Base-by-base conservation (phyloP, 1,140 invertebrate genomes). In the Drosophila malerkotliana region DNA sequence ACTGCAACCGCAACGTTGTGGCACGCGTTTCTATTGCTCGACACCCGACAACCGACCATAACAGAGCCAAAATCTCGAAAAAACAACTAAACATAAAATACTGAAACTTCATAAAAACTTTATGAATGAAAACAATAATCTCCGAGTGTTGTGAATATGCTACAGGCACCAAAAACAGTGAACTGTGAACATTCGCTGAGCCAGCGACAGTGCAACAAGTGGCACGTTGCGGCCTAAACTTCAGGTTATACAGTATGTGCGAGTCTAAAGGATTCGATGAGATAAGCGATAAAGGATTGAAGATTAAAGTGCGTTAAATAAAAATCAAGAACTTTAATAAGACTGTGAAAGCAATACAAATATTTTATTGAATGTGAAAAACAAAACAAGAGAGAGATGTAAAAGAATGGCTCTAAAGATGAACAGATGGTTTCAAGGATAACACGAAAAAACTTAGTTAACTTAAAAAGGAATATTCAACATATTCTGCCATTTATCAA, bases 1-100 rank as follows among this genome's bases (percentile, higher is more conserved):
- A 91, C 90, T 91, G 89, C 90, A 91, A 84, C 90, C 85, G 90
- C 90, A 91, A 91, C 79, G 90, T 91, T 91, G 90, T 91, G 90
- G 90, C 89, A 91, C 90, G 90, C 90, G 90, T 90, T 90, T 90
- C 82, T 78, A 85, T 90, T 87, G 88, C 75, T 59, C 49, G 66
- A 59, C 64, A 69, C 55, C 51, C 73, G 74, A 59, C 44, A 15
- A 47, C 18, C 18, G 41, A 84, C 66, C 64, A 54, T 63, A 48
- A 69, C 26, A 59, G 49, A 57, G 60, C 62, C 18, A 63, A 63
- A 51, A 7, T 8, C 18, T 21, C 44, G 9, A 66, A 63, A 44
- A 14, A 14, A 44, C 4, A 37, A 55, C 67, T 26, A 47, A 54
- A 55, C 41, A 71, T 32, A 64, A 53, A 39, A 48, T 48, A 61